Evolutionary conservation across 1,140 invertebrate species (phyloP).

Genomic region (Drosophila nigrodunni): DNA sequence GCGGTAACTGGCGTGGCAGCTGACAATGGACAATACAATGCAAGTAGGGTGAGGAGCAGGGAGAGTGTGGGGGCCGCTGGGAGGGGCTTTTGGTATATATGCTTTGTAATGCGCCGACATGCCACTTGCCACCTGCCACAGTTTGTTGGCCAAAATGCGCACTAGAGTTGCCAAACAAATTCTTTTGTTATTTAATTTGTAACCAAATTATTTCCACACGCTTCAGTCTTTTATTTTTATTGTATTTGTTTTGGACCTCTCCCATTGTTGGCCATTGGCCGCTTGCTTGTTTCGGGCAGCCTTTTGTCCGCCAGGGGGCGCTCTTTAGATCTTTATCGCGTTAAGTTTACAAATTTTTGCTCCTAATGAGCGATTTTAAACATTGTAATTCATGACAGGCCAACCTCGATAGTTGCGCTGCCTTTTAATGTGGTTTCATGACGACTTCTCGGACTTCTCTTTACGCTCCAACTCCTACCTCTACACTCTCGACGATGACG

Average conservation of each 20-base stretch:
- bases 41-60: constrained; percentile 26
- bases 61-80: not conserved
- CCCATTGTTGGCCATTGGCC: constrained; percentile 38
- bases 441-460: constrained; percentile 28
- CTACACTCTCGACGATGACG: constrained; percentile 26
- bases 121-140: constrained; percentile 24
- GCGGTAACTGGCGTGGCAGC: constrained; percentile 51
- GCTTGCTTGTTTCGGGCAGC: constrained; percentile 35
- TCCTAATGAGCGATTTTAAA: constrained; percentile 81
- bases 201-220: constrained; percentile 83
- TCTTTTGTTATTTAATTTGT: constrained; percentile 83
- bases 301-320: constrained; percentile 31
- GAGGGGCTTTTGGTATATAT: constrained; percentile 6
- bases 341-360: constrained; percentile 78
- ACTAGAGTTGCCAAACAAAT: constrained; percentile 81
- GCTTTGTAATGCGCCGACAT: constrained; percentile 71
- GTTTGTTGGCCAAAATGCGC: constrained; percentile 76
- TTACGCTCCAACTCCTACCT: not conserved
- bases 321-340: constrained; percentile 69
- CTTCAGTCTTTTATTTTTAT: constrained; percentile 23
- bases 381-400: constrained; percentile 67
- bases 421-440: constrained; percentile 74
- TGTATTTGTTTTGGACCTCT: not conserved
- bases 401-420: constrained; percentile 31
- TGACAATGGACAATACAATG: constrained; percentile 69